phyloP scores from a whole-genome alignment of 2,113 vertebrate genomes.

The Motacilla alba region DNA sequence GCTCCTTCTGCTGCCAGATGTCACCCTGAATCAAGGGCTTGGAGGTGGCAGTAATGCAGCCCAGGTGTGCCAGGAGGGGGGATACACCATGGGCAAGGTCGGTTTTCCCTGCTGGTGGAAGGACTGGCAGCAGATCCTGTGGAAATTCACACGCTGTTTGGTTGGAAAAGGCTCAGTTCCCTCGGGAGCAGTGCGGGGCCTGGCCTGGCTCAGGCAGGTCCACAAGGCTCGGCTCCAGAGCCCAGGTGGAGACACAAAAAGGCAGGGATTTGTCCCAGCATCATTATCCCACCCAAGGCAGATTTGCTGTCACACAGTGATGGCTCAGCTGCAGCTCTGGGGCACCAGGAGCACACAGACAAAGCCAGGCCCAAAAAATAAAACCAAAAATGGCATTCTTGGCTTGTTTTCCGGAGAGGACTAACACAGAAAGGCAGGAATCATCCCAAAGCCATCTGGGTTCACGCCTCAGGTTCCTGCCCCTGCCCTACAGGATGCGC shows the following conservation, averaged over 20 bases:
- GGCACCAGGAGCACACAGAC: background rate
- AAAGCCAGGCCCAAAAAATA: background rate
- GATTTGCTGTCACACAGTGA: background rate
- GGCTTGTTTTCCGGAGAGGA: background rate
- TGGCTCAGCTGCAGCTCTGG: too few relatives aligned
- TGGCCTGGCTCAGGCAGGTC: background rate
- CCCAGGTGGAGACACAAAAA: background rate
- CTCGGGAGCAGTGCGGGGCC: background rate
- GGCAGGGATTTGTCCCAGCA: background rate
- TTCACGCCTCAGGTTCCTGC: background rate
- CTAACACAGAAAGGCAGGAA: background rate
- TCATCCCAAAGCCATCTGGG: background rate
- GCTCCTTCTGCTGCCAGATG: background rate
- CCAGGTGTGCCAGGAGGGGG: background rate
- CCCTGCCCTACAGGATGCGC: background rate
- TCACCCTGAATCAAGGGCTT: background rate
- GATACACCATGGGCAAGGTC: accelerated
- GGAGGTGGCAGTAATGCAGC: accelerated
- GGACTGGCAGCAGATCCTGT: background rate
- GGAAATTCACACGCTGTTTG: background rate
- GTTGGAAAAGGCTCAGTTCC: background rate
- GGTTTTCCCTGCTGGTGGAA: background rate
- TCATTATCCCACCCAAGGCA: background rate
- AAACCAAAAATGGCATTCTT: background rate
- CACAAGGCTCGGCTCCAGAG: background rate